phyloP scores from a whole-genome alignment of 2,888 invertebrate genomes.

The Ophion slaviceki region DNA sequence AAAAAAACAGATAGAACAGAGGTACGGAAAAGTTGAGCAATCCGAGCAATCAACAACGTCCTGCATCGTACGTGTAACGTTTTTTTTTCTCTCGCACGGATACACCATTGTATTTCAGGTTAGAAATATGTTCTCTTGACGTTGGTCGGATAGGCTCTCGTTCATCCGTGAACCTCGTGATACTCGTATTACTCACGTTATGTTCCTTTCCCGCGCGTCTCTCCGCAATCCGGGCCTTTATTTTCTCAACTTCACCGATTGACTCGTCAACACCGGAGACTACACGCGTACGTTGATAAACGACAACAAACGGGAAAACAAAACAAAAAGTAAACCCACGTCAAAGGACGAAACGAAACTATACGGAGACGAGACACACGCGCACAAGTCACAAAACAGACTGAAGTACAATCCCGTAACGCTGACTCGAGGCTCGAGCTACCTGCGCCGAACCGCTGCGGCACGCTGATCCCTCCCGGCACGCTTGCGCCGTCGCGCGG shows the following conservation, averaged over 20 bases:
- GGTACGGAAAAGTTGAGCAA: neutral
- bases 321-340: constrained; percentile 51
- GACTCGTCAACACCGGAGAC: constrained; percentile 1
- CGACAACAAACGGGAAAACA: constrained; percentile 20
- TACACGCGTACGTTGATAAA: neutral
- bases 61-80: neutral
- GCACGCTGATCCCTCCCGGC: constrained; percentile 35
- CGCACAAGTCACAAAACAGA: constrained; percentile 77
- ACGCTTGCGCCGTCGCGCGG: constrained; percentile 36
- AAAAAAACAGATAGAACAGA: neutral
- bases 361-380: constrained; percentile 69
- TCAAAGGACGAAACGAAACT: constrained; percentile 61
- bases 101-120: constrained; percentile 38
- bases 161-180: constrained; percentile 42
- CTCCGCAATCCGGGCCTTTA: neutral
- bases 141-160: constrained; percentile 1
- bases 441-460: constrained; percentile 59
- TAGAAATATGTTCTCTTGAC: constrained; percentile 36
- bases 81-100: constrained; percentile 25
- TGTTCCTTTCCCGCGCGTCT: constrained; percentile 6
- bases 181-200: constrained; percentile 56
- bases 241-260: constrained; percentile 18
- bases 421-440: constrained; percentile 22
- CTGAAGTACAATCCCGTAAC: constrained; percentile 68
- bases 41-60: neutral